Evolutionary conservation across 2,113 vertebrate species (phyloP).

Genomic region (Geothlypis trichas): DNA sequence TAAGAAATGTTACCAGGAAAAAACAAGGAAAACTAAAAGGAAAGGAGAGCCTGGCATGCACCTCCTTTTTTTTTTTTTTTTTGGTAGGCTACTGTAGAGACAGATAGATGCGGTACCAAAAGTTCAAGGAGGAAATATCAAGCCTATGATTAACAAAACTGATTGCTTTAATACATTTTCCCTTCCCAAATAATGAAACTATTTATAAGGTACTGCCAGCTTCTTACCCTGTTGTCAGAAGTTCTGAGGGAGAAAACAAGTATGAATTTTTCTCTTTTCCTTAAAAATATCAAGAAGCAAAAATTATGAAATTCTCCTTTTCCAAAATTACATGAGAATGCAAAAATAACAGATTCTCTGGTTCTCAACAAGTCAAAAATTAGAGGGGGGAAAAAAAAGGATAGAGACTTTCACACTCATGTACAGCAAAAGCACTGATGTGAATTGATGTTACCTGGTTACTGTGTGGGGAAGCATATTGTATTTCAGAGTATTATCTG

Average conservation of each 20-base stretch:
- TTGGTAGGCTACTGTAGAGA: background rate
- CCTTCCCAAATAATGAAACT: background rate
- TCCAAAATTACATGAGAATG: background rate
- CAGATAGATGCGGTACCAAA: background rate
- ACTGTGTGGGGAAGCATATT: background rate
- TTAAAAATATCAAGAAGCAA: background rate
- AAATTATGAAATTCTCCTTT: background rate
- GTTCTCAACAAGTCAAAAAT: background rate
- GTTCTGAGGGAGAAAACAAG: background rate
- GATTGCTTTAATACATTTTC: background rate
- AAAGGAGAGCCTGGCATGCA: background rate
- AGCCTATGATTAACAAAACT: background rate
- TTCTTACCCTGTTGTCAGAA: background rate
- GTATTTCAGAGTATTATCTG: background rate
- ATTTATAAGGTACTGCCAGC: background rate
- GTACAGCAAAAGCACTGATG: background rate
- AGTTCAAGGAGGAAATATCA: background rate
- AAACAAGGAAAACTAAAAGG: background rate
- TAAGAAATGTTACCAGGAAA: background rate
- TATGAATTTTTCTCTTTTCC: background rate
- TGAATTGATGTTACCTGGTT: background rate
- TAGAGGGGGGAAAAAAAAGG: background rate
- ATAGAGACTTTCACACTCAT: background rate
- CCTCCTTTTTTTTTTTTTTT: background rate
- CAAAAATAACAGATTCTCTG: background rate